A percentile compares a stretch with the other conserved stretches of the same genome.
Evolutionary conservation across 2,113 vertebrate species (phyloP).

Genomic region (Myiagra hebetior): DNA sequence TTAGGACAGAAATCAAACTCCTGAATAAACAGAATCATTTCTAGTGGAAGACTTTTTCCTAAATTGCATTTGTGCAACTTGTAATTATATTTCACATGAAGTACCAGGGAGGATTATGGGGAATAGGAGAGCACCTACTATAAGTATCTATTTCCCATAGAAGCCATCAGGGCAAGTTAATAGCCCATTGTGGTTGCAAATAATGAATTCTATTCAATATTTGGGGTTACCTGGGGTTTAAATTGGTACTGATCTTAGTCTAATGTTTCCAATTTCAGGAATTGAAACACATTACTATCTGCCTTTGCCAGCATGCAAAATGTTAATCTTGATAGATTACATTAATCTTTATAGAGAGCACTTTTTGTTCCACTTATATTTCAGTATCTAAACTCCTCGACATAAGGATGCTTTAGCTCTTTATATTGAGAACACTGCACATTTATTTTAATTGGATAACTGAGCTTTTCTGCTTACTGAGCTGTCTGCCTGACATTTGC

Average conservation of each 20-base stretch:
- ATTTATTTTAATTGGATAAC: constrained; percentile 68
- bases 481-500: constrained; percentile 59
- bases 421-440: constrained; percentile 50
- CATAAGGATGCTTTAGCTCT: constrained; percentile 47
- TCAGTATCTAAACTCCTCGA: constrained; percentile 46
- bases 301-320: constrained; percentile 52
- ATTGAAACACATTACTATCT: constrained; percentile 29
- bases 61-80: constrained; percentile 10
- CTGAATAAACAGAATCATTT: not conserved
- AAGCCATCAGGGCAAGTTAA: constrained; percentile 7
- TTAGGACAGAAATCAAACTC: not conserved
- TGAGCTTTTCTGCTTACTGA: constrained; percentile 59
- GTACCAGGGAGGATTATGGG: not conserved
- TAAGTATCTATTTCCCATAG: not conserved
- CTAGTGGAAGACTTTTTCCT: not conserved
- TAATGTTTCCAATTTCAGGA: constrained; percentile 47
- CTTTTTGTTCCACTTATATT: constrained; percentile 47
- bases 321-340: constrained; percentile 62
- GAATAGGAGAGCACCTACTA: not conserved
- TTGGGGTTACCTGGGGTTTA: constrained; percentile 60
- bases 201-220: constrained; percentile 44
- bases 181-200: constrained; percentile 4
- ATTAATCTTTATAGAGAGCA: constrained; percentile 49
- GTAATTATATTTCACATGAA: constrained; percentile 17
- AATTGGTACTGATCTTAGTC: constrained; percentile 36